A percentile compares a stretch with the other conserved stretches of the same genome.
phyloP scores from a whole-genome alignment of 2,113 vertebrate genomes.

The Trichechus manatus region DNA sequence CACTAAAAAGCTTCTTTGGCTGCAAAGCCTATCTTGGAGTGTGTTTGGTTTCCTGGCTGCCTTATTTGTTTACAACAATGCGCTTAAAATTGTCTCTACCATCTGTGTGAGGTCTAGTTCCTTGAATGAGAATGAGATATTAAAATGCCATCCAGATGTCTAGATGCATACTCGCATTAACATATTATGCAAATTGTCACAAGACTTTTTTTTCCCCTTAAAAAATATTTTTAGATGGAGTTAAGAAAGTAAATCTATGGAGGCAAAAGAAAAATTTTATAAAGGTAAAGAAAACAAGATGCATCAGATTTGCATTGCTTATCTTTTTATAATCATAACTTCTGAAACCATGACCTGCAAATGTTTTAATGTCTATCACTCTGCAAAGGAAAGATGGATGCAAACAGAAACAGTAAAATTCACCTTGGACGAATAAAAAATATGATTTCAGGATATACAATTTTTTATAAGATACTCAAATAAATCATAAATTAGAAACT shows the following conservation, averaged over 20 bases:
- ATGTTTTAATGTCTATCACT: conserved; percentile 66
- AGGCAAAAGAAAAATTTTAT: conserved; percentile 70
- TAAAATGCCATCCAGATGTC: conserved; percentile 93
- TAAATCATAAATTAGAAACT: not conserved
- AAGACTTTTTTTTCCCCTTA: conserved; percentile 73
- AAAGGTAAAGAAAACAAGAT: conserved; percentile 65
- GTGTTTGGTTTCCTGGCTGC: conserved; percentile 89
- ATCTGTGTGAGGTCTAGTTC: conserved; percentile 90
- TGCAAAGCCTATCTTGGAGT: conserved; percentile 71
- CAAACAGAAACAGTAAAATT: conserved; percentile 40
- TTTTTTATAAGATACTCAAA: not conserved
- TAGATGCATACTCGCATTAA: conserved; percentile 86
- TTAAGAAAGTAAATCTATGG: conserved; percentile 83
- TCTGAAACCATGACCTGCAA: conserved; percentile 70
- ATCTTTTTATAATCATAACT: conserved; percentile 78
- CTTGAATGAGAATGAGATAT: conserved; percentile 91
- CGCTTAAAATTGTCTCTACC: conserved; percentile 89
- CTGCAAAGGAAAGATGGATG: conserved; percentile 55
- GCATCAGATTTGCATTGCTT: conserved; percentile 64
- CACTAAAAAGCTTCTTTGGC: conserved; percentile 72
- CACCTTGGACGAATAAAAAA: not conserved
- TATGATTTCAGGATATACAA: not conserved
- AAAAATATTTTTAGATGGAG: conserved; percentile 86
- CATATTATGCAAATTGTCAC: conserved; percentile 89
- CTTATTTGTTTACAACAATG: conserved; percentile 91